These are phyloP conservation scores for Darwinula stevensoni DNA, from an alignment of 2,888 invertebrate species.

Conservation along the genomic window DNA sequence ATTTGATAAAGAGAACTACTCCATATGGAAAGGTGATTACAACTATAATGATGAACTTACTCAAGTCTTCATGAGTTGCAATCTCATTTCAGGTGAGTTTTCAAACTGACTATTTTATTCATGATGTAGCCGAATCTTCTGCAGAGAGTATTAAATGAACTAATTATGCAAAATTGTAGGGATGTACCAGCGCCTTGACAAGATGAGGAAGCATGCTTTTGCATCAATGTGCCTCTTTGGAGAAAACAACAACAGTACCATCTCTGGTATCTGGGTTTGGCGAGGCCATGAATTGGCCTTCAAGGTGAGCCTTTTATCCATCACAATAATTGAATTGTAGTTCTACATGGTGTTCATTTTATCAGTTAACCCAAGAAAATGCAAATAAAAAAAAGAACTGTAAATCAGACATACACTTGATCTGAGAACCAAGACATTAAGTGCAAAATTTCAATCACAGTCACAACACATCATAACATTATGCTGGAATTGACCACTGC, in stretches of 20 bases:
- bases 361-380: too few relatives aligned
- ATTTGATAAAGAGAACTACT: conserved; percentile 82
- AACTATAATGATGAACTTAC: conserved; percentile 74
- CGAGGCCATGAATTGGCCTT: conserved; percentile 82
- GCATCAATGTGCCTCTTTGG: conserved; percentile 83
- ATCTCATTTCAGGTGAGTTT: conserved; percentile 53
- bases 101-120: background rate
- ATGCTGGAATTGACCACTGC: too few relatives aligned
- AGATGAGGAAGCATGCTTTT: conserved; percentile 88
- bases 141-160: too few relatives aligned
- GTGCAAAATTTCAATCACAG: too few relatives aligned
- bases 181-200: conserved; percentile 93
- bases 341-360: too few relatives aligned
- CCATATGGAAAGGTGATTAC: conserved; percentile 92
- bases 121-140: too few relatives aligned
- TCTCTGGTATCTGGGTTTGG: conserved; percentile 96
- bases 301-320: too few relatives aligned
- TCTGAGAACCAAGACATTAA: too few relatives aligned
- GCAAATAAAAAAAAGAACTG: too few relatives aligned
- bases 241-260: conserved; percentile 58
- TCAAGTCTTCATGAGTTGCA: conserved; percentile 91
- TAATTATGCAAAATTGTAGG: too few relatives aligned
- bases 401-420: too few relatives aligned
- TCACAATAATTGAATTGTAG: conserved; percentile 7
- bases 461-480: too few relatives aligned